These are phyloP conservation scores for Chamaea fasciata DNA, from an alignment of 2,113 vertebrate species.

Conservation along the genomic window DNA sequence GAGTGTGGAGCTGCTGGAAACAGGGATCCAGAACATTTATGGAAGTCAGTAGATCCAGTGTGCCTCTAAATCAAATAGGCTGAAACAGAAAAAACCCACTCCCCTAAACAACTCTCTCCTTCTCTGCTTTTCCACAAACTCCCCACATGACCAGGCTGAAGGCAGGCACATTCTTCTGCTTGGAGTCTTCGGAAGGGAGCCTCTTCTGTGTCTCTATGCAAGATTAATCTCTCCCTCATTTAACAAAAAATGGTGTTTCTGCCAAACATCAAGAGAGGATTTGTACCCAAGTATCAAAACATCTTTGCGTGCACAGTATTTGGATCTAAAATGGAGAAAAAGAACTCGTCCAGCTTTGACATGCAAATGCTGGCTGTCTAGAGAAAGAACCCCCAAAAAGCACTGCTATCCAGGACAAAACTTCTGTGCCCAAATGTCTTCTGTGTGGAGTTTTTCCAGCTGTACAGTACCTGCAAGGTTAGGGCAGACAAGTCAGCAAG, in stretches of 20 bases:
- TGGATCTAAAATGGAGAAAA: not conserved
- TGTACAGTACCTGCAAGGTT: not conserved
- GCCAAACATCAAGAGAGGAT: not conserved
- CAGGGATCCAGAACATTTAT: not conserved
- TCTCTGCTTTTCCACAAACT: not conserved
- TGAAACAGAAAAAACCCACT: not conserved
- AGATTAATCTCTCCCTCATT: not conserved
- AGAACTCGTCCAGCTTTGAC: not conserved
- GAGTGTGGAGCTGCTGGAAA: not conserved
- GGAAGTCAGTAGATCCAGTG: not conserved
- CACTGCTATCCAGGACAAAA: not conserved
- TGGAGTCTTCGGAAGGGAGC: not conserved
- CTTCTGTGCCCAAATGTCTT: not conserved
- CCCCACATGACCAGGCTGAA: not conserved
- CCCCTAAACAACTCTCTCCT: not conserved
- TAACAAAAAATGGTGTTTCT: not conserved
- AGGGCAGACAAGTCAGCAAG: not conserved
- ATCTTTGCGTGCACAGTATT: not conserved
- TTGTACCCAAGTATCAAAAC: not conserved
- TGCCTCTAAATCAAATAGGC: not conserved
- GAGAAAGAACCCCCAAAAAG: not conserved
- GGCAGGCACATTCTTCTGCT: not conserved
- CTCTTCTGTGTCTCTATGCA: not conserved
- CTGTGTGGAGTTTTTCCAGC: not conserved
- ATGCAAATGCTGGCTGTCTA: not conserved